phyloP scores from a whole-genome alignment of 2,113 vertebrate genomes.

The Anguilla rostrata region DNA sequence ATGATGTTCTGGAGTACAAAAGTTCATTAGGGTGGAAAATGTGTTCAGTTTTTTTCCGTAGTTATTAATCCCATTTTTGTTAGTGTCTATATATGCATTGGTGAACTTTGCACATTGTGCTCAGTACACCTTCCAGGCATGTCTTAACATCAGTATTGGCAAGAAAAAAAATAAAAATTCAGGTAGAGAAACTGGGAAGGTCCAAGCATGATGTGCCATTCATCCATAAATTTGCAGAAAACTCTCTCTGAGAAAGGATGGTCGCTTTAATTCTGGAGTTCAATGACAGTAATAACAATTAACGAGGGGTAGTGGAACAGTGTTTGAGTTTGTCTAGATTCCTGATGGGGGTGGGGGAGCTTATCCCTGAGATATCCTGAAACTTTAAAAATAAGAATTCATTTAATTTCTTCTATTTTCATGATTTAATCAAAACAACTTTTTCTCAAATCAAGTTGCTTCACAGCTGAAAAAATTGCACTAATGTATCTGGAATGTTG shows the following conservation, averaged over 20 bases:
- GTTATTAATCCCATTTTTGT: neutral
- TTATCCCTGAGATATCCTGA: too few relatives aligned
- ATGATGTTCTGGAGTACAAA: neutral
- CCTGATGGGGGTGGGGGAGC: too few relatives aligned
- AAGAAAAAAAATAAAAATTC: neutral
- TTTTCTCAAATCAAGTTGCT: too few relatives aligned
- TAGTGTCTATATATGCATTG: neutral
- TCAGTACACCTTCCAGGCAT: neutral
- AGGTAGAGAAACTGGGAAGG: neutral
- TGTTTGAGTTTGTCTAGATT: too few relatives aligned
- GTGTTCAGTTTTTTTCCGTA: constrained; percentile 5
- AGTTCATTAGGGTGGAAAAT: constrained; percentile 5
- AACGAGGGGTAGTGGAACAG: too few relatives aligned
- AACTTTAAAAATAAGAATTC: too few relatives aligned
- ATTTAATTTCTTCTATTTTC: too few relatives aligned
- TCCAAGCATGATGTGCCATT: neutral
- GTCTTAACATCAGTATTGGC: neutral
- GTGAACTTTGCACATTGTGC: neutral
- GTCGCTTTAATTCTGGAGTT: neutral
- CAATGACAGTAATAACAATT: too few relatives aligned
- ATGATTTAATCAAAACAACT: too few relatives aligned
- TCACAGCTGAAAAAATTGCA: too few relatives aligned
- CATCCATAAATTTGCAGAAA: neutral
- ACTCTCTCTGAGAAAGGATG: neutral
- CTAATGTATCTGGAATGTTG: too few relatives aligned